Evolutionary conservation across 1,140 invertebrate species (phyloP), one percentile per base, ranked within the genome.

Genomic region (Ceratosolen fusciceps): DNA sequence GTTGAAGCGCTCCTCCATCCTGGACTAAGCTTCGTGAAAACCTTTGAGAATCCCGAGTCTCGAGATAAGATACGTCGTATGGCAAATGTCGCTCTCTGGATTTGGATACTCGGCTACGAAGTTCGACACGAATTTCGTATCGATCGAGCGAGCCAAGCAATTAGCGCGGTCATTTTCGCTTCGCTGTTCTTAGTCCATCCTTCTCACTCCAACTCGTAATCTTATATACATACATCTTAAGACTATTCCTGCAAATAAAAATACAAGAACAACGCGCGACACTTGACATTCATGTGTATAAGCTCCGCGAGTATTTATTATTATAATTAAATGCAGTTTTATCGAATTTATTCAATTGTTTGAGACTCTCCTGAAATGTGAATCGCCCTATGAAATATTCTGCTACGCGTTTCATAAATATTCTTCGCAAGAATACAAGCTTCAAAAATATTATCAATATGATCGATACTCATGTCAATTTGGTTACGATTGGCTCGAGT

Each of bases 321-420:
- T 65, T 62, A 65, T 65, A n/a, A 65, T 65, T 65, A 65, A 37
- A 65, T 65, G 21, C 14, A 37, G 1, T 9, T 65, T 37, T 37
- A 37, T 37, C 58, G 7, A 65, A 7, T 37, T 9, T 12, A n/a
- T 60, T 65, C 1, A 14, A 37, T 10, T 65, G 19, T 37, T 65
- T 1, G 21, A n/a, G n/a, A 37, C n/a, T 65, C 31, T 65, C 31
- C n/a, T 65, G 24, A 24, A 65, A 65, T n/a, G 19, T n/a, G 54
- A 3, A 24, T 52, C 2, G 19, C 37, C 21, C 31, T 19, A 65
- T 21, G 60, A 65, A 65, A 65, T 37, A 65, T 65, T 37, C 31
- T n/a, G 31, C 19, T n/a, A 19, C 60, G n/a, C 16, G 60, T 3
- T 65, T 37, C 60, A n/a, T 37, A 37, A 62, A 37, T 65, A 65